Conservation (phyloP, 2,797 vertebrate species). For the Menidia menidia region DNA sequence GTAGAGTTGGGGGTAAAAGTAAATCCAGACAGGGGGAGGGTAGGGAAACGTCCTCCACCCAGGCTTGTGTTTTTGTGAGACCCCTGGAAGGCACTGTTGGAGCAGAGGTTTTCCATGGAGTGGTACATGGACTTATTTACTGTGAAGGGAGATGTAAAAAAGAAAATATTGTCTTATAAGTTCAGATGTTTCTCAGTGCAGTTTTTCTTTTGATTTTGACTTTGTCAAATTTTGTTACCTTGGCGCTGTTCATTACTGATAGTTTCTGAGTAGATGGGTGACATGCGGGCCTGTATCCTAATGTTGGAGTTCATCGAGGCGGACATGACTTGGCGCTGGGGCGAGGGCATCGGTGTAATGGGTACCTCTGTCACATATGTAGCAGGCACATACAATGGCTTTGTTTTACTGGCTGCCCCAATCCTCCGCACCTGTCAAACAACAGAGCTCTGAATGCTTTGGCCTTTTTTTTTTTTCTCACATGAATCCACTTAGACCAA, state of each 20-base stretch:
- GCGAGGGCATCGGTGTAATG: slow-evolving; percentile 66
- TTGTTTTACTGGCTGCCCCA: slow-evolving; percentile 79
- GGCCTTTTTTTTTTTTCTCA: slow-evolving; percentile 21
- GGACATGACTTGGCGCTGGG: slow-evolving; percentile 65
- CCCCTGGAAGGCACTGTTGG: slow-evolving; percentile 73
- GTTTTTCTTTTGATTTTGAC: neutral
- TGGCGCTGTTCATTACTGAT: slow-evolving; percentile 36
- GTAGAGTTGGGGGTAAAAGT: slow-evolving; percentile 43
- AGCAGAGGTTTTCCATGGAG: slow-evolving; percentile 87
- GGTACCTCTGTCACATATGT: slow-evolving; percentile 88
- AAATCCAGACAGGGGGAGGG: slow-evolving; percentile 62
- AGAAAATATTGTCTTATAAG: neutral
- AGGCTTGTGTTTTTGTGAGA: slow-evolving; percentile 24
- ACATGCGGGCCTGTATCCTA: slow-evolving; percentile 50
- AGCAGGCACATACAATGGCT: slow-evolving; percentile 90
- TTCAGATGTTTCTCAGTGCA: neutral
- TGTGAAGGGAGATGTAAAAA: slow-evolving; percentile 35
- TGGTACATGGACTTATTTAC: slow-evolving; percentile 76
- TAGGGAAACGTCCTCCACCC: slow-evolving; percentile 51
- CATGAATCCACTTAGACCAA: slow-evolving; percentile 35
- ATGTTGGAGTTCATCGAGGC: slow-evolving; percentile 66
- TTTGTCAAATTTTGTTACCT: slow-evolving; percentile 50
- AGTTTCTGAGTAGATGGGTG: slow-evolving; percentile 40
- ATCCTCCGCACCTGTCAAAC: slow-evolving; percentile 81
- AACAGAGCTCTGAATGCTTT: slow-evolving; percentile 21